Percentiles rank a stretch among this genome's conserved stretches.
phyloP scores from a whole-genome alignment of 2,797 vertebrate genomes.

The Leucoraja ocellata region DNA sequence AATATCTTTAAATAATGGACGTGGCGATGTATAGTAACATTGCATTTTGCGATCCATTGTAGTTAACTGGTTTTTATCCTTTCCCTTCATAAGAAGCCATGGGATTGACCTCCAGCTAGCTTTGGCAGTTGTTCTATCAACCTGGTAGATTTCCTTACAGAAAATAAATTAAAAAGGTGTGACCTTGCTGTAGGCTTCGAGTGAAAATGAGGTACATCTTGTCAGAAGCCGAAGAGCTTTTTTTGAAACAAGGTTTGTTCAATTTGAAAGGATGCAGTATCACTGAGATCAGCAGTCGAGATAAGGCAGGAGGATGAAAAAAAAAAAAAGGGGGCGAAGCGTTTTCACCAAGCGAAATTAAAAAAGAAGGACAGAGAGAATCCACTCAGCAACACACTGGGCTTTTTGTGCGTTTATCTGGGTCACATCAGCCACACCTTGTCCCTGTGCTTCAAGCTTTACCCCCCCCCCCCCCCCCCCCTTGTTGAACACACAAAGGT shows the following conservation, averaged over 20 bases:
- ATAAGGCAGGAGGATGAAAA: slow-evolving; percentile 67
- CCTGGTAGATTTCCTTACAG: slow-evolving; percentile 68
- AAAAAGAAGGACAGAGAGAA: slow-evolving; percentile 73
- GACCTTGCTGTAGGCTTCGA: slow-evolving; percentile 88
- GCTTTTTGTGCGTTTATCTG: slow-evolving; percentile 58
- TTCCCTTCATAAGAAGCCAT: slow-evolving; percentile 70
- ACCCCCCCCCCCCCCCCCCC: no score
- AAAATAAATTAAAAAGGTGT: slow-evolving; percentile 90
- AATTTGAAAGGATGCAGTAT: slow-evolving; percentile 78
- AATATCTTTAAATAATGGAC: slow-evolving; percentile 17
- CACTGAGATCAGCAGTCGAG: slow-evolving; percentile 66
- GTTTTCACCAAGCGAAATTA: slow-evolving; percentile 73
- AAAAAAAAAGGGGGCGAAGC: slow-evolving; percentile 54
- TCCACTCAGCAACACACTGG: slow-evolving; percentile 60
- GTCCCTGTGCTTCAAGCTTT: slow-evolving; percentile 46
- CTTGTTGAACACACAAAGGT: slow-evolving; percentile 53
- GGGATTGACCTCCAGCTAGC: slow-evolving; percentile 86
- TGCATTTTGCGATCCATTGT: slow-evolving; percentile 54
- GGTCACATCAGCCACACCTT: slow-evolving; percentile 63
- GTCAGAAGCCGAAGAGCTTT: slow-evolving; percentile 79
- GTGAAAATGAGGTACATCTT: slow-evolving; percentile 91
- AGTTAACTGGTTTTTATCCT: slow-evolving; percentile 63
- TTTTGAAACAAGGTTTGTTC: slow-evolving; percentile 79
- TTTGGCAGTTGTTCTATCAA: slow-evolving; percentile 73
- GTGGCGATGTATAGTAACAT: slow-evolving; percentile 40